These are phyloP conservation scores for Limnephilus marmoratus DNA, from an alignment of 2,888 invertebrate genomes.

Conservation along the genomic window DNA sequence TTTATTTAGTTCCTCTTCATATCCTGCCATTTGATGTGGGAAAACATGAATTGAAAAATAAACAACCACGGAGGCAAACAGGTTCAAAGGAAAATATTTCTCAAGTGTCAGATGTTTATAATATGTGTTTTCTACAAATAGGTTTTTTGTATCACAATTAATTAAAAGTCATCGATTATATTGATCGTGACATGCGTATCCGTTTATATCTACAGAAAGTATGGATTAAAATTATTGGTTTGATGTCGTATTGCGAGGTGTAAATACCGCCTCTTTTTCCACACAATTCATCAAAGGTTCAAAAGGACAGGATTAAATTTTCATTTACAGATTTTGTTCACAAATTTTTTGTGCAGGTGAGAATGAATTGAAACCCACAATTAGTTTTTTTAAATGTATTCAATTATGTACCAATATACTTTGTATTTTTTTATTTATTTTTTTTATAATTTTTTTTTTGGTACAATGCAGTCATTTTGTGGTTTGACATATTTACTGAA, in stretches of 20 bases:
- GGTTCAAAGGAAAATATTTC: neutral
- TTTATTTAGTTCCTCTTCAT: neutral
- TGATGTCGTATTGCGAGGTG: neutral
- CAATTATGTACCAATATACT: no score
- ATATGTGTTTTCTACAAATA: neutral
- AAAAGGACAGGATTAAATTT: no score
- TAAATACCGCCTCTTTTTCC: neutral
- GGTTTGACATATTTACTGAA: no score
- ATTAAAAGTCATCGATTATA: neutral
- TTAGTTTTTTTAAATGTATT: no score
- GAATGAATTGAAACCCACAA: no score
- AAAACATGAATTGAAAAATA: neutral
- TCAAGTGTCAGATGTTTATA: neutral
- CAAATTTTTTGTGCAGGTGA: no score
- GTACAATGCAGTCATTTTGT: no score
- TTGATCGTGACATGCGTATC: neutral
- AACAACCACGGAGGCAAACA: neutral
- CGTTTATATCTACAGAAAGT: neutral
- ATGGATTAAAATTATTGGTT: neutral
- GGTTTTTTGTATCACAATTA: neutral
- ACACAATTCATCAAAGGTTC: no score
- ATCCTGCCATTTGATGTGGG: neutral
- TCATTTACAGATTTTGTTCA: no score
- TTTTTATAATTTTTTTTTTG: no score
- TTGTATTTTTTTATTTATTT: no score